Conservation (phyloP, 2,113 vertebrate species). For the Irena cyanogastra region DNA sequence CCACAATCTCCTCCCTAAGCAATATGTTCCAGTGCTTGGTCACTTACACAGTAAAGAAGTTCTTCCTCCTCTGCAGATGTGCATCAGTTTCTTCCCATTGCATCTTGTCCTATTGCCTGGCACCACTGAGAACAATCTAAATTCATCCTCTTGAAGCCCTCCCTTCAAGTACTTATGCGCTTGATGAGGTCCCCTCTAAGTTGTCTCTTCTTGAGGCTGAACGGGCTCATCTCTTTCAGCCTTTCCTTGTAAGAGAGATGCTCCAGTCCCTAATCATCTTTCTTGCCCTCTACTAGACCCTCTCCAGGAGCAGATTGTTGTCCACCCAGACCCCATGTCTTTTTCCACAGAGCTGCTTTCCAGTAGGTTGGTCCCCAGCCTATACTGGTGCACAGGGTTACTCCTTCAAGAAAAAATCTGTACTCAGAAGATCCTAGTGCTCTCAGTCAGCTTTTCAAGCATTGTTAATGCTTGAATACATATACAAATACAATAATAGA, state of each 20-base stretch:
- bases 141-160: neutral
- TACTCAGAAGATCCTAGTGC: neutral
- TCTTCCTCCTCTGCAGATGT: neutral
- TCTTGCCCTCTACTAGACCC: neutral
- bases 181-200: neutral
- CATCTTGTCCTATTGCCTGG: neutral
- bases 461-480: neutral
- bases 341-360: neutral
- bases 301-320: neutral
- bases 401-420: neutral
- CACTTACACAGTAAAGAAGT: neutral
- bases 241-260: neutral
- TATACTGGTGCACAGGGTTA: neutral
- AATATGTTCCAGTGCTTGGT: fast-evolving
- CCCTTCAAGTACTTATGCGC: neutral
- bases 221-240: neutral
- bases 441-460: neutral
- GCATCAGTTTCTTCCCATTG: neutral
- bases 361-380: neutral
- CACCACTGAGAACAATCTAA: neutral
- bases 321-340: neutral
- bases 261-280: neutral
- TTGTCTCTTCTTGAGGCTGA: neutral
- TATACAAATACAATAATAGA: neutral
- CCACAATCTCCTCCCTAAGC: neutral